Conservation (phyloP, 1,140 invertebrate species). For the Drosophila watanabei region DNA sequence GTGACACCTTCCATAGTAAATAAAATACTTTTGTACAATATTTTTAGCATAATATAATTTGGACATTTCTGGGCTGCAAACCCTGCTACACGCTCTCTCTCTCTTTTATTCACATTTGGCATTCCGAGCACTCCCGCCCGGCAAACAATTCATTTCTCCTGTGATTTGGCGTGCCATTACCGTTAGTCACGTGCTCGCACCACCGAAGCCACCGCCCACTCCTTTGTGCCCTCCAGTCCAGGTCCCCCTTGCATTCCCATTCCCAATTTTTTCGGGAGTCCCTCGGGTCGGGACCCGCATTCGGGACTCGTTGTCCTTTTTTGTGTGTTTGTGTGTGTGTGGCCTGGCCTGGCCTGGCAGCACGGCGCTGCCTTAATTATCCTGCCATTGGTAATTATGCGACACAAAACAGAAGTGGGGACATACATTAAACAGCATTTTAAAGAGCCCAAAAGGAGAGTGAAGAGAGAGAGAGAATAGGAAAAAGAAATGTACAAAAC, state of each 20-base stretch:
- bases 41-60: conserved; percentile 30
- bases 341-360: conserved; percentile 33
- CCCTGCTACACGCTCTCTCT: background rate
- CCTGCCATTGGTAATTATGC: conserved; percentile 60
- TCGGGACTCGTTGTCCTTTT: conserved; percentile 55
- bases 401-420: conserved; percentile 57
- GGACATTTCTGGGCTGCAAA: conserved; percentile 22
- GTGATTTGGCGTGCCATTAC: conserved; percentile 54
- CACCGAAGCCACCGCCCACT: conserved; percentile 20
- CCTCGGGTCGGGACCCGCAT: conserved; percentile 50
- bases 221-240: background rate
- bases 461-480: conserved; percentile 1
- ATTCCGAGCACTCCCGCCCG: conserved; percentile 39
- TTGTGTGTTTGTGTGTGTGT: conserved; percentile 13
- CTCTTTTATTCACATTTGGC: conserved; percentile 20
- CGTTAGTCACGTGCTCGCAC: conserved; percentile 55
- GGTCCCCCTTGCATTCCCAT: conserved; percentile 10
- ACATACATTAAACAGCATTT: conserved; percentile 50
- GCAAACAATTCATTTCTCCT: conserved; percentile 55
- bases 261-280: conserved; percentile 17
- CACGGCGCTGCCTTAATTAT: conserved; percentile 54
- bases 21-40: background rate
- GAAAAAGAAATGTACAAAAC: background rate
- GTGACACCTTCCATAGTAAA: background rate
- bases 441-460: conserved; percentile 15